These are phyloP conservation scores for Harpagoxenus sublaevis DNA, from an alignment of 2,888 invertebrate species.

Conservation along the genomic window DNA sequence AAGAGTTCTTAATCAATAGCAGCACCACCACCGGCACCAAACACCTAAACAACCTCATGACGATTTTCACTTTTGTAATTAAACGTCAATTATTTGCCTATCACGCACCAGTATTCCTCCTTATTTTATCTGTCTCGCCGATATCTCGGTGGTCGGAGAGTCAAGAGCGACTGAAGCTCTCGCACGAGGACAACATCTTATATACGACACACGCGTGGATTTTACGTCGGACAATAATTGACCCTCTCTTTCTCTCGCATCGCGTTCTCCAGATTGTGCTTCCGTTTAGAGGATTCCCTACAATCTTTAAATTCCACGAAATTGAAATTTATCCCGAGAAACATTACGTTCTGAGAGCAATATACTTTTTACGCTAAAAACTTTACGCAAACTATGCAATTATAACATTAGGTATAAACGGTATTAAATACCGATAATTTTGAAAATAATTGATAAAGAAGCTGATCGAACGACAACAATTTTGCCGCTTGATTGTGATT, in stretches of 20 bases:
- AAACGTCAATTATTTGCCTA: background rate
- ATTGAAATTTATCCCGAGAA: background rate
- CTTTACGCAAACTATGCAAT: background rate
- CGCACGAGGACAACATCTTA: slow-evolving; percentile 80
- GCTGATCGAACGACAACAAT: slow-evolving; percentile 58
- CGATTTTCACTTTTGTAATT: slow-evolving; percentile 41
- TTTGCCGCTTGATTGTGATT: slow-evolving; percentile 33
- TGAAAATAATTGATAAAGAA: background rate
- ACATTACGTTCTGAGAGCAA: background rate
- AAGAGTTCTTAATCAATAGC: slow-evolving; percentile 72
- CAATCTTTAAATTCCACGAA: background rate
- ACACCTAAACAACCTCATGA: slow-evolving; percentile 78
- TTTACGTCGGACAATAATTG: slow-evolving; percentile 78
- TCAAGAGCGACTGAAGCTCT: slow-evolving; percentile 81
- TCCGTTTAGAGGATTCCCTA: background rate
- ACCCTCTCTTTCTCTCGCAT: slow-evolving; percentile 56
- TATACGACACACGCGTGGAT: slow-evolving; percentile 79
- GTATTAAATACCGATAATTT: background rate
- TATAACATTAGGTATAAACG: background rate
- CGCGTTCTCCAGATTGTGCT: background rate
- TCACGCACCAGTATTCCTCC: slow-evolving; percentile 31
- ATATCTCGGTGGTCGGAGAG: slow-evolving; percentile 73
- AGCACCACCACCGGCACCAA: slow-evolving; percentile 79
- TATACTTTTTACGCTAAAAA: background rate
- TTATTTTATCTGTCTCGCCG: slow-evolving; percentile 21